Conservation (phyloP, 1,140 invertebrate genomes). For the Papilio dardanus region DNA sequence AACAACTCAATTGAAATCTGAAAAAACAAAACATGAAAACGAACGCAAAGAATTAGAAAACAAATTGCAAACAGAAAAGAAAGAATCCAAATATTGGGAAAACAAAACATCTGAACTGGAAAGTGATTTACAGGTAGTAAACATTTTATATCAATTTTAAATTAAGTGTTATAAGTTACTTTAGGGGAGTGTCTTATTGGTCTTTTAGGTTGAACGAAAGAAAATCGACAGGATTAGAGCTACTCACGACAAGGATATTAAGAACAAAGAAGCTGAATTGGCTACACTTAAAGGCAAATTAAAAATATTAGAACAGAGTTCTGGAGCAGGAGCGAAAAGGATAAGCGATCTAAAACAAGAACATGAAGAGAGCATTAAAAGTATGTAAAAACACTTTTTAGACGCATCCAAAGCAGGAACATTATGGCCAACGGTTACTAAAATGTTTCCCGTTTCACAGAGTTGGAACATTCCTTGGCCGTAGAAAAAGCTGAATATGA, state of each 20-base stretch:
- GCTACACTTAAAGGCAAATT: conserved; percentile 86
- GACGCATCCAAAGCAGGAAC: background rate
- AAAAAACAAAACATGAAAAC: conserved; percentile 86
- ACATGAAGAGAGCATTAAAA: conserved; percentile 86
- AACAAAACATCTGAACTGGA: conserved; percentile 85
- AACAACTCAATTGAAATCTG: conserved; percentile 81
- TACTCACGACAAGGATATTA: conserved; percentile 84
- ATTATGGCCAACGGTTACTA: background rate
- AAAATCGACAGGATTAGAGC: conserved; percentile 84
- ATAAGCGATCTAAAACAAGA: conserved; percentile 86
- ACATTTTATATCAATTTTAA: background rate
- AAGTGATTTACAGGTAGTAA: conserved; percentile 83
- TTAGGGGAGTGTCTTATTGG: background rate
- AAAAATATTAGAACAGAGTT: conserved; percentile 83
- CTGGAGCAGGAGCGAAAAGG: conserved; percentile 84
- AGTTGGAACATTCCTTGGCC: conserved; percentile 86
- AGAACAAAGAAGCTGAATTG: conserved; percentile 86
- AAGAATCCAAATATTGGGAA: conserved; percentile 83
- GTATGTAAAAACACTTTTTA: conserved; percentile 72
- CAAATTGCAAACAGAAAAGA: conserved; percentile 82
- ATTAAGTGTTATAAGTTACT: background rate
- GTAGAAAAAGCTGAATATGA: conserved; percentile 89
- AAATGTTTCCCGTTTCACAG: conserved; percentile 72
- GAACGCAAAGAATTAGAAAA: conserved; percentile 83
- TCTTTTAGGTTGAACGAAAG: conserved; percentile 84